These are phyloP conservation scores for Helobdella robusta DNA, from an alignment of 2,888 invertebrate species.

Conservation along the genomic window DNA sequence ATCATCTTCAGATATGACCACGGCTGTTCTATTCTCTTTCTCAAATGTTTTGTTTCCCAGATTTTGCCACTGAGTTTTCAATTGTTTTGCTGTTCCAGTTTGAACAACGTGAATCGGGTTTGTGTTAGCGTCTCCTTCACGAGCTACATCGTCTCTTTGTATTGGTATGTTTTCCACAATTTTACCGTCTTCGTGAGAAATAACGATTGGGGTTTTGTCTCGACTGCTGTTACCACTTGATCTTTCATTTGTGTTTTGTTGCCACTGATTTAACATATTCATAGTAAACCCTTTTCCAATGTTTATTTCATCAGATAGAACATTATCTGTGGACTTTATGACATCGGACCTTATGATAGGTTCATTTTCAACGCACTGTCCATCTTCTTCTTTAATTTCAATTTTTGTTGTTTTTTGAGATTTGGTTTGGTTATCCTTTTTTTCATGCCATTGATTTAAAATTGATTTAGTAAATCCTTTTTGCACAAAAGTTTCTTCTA, in stretches of 20 bases:
- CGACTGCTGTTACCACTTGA: no score
- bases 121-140: neutral
- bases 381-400: slow-evolving; percentile 18
- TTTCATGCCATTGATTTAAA: slow-evolving; percentile 11
- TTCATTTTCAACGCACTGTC: slow-evolving; percentile 16
- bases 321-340: no score
- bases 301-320: no score
- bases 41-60: neutral
- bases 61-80: slow-evolving; percentile 11
- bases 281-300: neutral
- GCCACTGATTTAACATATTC: neutral
- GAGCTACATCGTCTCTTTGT: slow-evolving; percentile 11
- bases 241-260: neutral
- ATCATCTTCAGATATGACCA: slow-evolving; percentile 13
- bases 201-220: slow-evolving; percentile 11
- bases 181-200: slow-evolving; percentile 12
- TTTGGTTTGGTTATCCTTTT: neutral
- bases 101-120: neutral
- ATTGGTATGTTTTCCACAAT: slow-evolving; percentile 32
- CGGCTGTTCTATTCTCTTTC: neutral
- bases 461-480: slow-evolving; percentile 18
- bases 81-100: slow-evolving; percentile 1
- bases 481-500: no score
- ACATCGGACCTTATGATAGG: slow-evolving; percentile 19
- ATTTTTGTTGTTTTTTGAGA: slow-evolving; percentile 3